Percentiles rank a stretch among this genome's conserved stretches.
Conservation (phyloP, 2,113 vertebrate species). For the Parus major region DNA sequence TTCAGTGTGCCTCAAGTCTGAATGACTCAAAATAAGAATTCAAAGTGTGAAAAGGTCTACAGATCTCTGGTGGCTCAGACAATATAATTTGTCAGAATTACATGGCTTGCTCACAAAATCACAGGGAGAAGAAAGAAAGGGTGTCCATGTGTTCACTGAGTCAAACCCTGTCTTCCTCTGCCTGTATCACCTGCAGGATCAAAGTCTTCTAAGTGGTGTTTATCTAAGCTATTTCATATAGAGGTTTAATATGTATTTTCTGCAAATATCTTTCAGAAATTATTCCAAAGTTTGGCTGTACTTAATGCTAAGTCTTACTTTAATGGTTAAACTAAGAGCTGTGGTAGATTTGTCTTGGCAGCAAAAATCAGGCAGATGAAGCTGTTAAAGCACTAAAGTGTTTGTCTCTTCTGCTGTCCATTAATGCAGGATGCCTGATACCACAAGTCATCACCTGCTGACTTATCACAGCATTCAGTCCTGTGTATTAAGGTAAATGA, state of each 20-base stretch:
- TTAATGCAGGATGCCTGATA: neutral
- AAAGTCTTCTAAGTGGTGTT: neutral
- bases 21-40: neutral
- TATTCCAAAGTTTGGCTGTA: neutral
- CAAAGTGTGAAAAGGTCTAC: neutral
- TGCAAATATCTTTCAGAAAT: neutral
- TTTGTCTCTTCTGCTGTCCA: neutral
- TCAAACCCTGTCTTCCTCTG: neutral
- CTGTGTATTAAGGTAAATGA: slow-evolving; percentile 18
- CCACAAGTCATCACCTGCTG: neutral
- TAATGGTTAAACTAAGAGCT: neutral
- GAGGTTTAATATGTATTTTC: neutral
- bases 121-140: neutral
- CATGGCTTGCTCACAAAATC: neutral
- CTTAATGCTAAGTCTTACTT: neutral
- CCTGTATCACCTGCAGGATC: fast-evolving
- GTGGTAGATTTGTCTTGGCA: neutral
- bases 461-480: neutral
- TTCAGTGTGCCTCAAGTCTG: neutral
- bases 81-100: neutral
- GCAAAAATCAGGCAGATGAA: neutral
- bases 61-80: neutral
- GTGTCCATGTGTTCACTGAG: neutral
- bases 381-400: neutral
- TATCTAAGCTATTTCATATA: neutral